phyloP scores from a whole-genome alignment of 2,888 invertebrate genomes.

The Podotricha telesiphe region DNA sequence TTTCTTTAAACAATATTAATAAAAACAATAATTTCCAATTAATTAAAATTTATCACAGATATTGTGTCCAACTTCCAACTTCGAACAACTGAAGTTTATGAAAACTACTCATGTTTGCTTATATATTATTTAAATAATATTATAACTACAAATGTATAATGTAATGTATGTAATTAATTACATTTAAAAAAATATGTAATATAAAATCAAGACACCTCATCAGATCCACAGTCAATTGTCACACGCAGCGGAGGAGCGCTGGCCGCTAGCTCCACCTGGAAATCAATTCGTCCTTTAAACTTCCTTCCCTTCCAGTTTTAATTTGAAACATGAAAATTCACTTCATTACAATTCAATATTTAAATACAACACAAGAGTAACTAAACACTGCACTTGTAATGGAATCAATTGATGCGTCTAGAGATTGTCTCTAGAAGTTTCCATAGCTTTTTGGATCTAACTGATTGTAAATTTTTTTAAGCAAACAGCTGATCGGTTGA shows the following conservation, averaged over 20 bases:
- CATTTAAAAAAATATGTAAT: neutral
- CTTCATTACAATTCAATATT: too few relatives aligned
- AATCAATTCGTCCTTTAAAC: slow-evolving; percentile 43
- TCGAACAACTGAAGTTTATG: too few relatives aligned
- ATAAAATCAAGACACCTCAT: slow-evolving; percentile 57
- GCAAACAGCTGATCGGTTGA: slow-evolving; percentile 2
- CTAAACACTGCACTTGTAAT: slow-evolving; percentile 5
- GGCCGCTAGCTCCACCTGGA: slow-evolving; percentile 40
- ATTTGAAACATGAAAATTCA: neutral
- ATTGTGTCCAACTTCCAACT: too few relatives aligned
- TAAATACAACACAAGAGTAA: neutral
- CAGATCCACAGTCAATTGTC: slow-evolving; percentile 69
- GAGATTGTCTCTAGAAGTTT: neutral
- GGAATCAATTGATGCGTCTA: neutral
- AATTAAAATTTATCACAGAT: too few relatives aligned
- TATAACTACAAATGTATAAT: too few relatives aligned
- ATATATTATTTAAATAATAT: too few relatives aligned
- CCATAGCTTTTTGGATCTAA: neutral
- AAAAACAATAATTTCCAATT: too few relatives aligned
- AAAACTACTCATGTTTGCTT: too few relatives aligned
- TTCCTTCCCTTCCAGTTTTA: slow-evolving; percentile 20
- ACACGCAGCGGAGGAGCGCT: slow-evolving; percentile 61
- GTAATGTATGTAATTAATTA: neutral
- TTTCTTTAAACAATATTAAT: too few relatives aligned
- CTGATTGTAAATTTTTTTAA: neutral